Evolutionary conservation across 2,888 invertebrate species (phyloP).

Genomic region (Troilus luridus): DNA sequence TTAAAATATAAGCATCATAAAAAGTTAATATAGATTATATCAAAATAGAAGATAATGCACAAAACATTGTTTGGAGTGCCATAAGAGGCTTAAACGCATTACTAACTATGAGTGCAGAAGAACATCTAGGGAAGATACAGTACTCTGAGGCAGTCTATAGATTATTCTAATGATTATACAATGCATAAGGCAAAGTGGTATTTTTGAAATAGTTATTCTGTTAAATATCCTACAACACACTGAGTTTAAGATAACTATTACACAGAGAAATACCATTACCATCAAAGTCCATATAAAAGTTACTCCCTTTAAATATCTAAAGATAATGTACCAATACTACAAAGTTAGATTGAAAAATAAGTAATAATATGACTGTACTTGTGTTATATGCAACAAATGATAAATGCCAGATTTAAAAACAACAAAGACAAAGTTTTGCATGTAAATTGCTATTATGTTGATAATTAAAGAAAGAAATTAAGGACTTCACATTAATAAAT

Average conservation of each 20-base stretch:
- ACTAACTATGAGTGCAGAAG: slow-evolving; percentile 41
- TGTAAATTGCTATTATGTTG: background rate
- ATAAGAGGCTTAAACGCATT: slow-evolving; percentile 5
- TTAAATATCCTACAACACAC: slow-evolving; percentile 28
- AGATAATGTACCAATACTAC: slow-evolving; percentile 9
- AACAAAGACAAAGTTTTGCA: background rate
- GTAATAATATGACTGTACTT: background rate
- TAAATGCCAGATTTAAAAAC: background rate
- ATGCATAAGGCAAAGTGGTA: slow-evolving; percentile 63
- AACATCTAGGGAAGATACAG: slow-evolving; percentile 1
- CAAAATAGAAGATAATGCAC: slow-evolving; percentile 27
- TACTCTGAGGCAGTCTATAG: slow-evolving; percentile 29
- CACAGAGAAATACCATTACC: slow-evolving; percentile 14
- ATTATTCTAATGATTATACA: slow-evolving; percentile 62
- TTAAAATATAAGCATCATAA: slow-evolving; percentile 20
- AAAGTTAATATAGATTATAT: background rate
- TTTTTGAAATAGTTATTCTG: background rate
- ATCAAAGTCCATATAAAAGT: slow-evolving; percentile 32
- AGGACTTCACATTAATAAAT: background rate
- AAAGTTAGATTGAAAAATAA: slow-evolving; percentile 13
- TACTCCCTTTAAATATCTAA: background rate
- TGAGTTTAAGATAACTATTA: slow-evolving; percentile 15
- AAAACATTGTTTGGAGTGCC: background rate
- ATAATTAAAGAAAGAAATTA: background rate
- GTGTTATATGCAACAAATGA: background rate